phyloP scores from a whole-genome alignment of 2,113 vertebrate genomes.

The Leptobrachium ailaonicum region DNA sequence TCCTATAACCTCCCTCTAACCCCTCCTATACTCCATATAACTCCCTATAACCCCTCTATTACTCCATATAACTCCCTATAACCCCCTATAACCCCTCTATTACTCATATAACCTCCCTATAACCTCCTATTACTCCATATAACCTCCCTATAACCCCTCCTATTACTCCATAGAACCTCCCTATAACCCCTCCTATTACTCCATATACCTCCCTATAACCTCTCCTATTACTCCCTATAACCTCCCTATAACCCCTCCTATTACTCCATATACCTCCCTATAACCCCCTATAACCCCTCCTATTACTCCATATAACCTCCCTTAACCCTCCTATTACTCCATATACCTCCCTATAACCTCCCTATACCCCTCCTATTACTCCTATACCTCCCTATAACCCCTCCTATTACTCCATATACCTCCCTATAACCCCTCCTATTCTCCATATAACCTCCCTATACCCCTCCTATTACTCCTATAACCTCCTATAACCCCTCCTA shows the following conservation, averaged over 20 bases:
- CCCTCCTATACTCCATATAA: no score
- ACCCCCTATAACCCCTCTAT: not conserved
- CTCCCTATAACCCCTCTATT: not conserved
- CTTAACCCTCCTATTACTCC: not conserved
- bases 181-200: not conserved
- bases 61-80: not conserved
- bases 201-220: not conserved
- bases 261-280: not conserved
- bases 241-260: not conserved
- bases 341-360: conserved; percentile 1
- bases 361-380: not conserved
- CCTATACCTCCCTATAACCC: not conserved
- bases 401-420: not conserved
- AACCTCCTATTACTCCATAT: not conserved
- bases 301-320: not conserved
- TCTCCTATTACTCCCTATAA: not conserved
- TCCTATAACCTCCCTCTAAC: no score
- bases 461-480: not conserved
- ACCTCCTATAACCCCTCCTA: not conserved
- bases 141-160: not conserved
- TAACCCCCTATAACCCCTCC: not conserved
- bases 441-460: not conserved
- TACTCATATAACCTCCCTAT: not conserved
- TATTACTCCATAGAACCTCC: not conserved
- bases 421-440: not conserved